phyloP scores from a whole-genome alignment of 1,140 invertebrate genomes.

The Drosophila setifemur region DNA sequence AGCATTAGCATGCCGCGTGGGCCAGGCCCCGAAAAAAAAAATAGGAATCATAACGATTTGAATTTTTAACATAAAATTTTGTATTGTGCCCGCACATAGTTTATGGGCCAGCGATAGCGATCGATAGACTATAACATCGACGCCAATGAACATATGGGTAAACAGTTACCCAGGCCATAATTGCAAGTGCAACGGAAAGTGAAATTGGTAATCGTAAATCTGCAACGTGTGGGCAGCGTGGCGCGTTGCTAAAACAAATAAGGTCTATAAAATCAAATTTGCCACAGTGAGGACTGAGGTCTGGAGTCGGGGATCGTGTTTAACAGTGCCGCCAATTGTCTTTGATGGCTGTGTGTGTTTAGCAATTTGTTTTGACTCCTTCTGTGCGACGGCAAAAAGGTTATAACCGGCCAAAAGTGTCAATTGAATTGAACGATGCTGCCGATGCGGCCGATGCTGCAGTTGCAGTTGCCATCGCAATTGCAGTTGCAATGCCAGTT shows the following conservation, averaged over 20 bases:
- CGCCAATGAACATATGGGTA: slow-evolving; percentile 36
- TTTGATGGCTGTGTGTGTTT: slow-evolving; percentile 54
- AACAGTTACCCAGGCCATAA: slow-evolving; percentile 43
- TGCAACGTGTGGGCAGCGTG: slow-evolving; percentile 26
- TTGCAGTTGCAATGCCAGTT: neutral
- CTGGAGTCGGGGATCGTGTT: too few relatives aligned
- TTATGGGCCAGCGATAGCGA: slow-evolving; percentile 34
- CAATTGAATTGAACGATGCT: slow-evolving; percentile 67
- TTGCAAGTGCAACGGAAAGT: slow-evolving; percentile 66
- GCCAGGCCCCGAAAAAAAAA: slow-evolving; percentile 2
- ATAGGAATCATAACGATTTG: slow-evolving; percentile 4
- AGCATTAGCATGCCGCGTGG: slow-evolving; percentile 53
- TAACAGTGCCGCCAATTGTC: slow-evolving; percentile 46
- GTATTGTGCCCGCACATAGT: slow-evolving; percentile 12
- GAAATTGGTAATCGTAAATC: slow-evolving; percentile 66
- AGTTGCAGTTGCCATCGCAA: slow-evolving; percentile 7
- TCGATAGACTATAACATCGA: slow-evolving; percentile 22
- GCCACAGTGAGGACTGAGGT: slow-evolving; percentile 17
- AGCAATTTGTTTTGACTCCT: slow-evolving; percentile 44
- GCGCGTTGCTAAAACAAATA: slow-evolving; percentile 25
- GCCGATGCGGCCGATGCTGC: slow-evolving; percentile 4
- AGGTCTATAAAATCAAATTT: slow-evolving; percentile 64
- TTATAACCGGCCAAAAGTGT: slow-evolving; percentile 67
- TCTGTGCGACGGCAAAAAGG: slow-evolving; percentile 52
- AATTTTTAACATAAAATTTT: slow-evolving; percentile 32